Evolutionary conservation across 2,797 vertebrate genomes (phyloP).

Genomic region (Cyclopterus lumpus): DNA sequence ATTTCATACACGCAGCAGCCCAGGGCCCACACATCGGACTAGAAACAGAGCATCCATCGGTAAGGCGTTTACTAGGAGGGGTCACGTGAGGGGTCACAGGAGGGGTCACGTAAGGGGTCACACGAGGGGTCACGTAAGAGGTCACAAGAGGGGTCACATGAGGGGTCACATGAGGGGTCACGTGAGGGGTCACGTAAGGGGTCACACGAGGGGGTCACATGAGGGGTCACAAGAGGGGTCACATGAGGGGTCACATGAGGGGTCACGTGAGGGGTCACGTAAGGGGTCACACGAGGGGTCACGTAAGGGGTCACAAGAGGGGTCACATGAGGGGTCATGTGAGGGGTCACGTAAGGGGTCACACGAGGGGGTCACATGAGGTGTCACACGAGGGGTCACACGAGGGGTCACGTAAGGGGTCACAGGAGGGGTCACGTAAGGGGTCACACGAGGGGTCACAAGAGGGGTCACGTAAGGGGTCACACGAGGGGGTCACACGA

Average conservation of each 20-base stretch:
- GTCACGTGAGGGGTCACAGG: not conserved
- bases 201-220: not conserved
- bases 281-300: not conserved
- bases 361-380: not conserved
- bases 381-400: not conserved
- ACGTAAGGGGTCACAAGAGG: not conserved
- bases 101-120: too few species aligned
- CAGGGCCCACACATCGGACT: slow-evolving; percentile 98
- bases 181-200: not conserved
- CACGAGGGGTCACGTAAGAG: too few species aligned
- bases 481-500: not conserved
- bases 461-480: not conserved
- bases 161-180: too few species aligned
- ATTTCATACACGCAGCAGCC: slow-evolving; percentile 99
- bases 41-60: slow-evolving; percentile 31
- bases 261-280: not conserved
- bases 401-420: not conserved
- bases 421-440: not conserved
- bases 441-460: not conserved
- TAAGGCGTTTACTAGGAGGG: not conserved
- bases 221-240: too few species aligned
- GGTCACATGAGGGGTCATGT: too few species aligned
- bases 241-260: not conserved
- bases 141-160: not conserved
- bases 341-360: not conserved